Percentiles rank a stretch among this genome's conserved stretches.
Conservation (phyloP, 2,888 invertebrate genomes). For the Callyntrura guangdongensis region DNA sequence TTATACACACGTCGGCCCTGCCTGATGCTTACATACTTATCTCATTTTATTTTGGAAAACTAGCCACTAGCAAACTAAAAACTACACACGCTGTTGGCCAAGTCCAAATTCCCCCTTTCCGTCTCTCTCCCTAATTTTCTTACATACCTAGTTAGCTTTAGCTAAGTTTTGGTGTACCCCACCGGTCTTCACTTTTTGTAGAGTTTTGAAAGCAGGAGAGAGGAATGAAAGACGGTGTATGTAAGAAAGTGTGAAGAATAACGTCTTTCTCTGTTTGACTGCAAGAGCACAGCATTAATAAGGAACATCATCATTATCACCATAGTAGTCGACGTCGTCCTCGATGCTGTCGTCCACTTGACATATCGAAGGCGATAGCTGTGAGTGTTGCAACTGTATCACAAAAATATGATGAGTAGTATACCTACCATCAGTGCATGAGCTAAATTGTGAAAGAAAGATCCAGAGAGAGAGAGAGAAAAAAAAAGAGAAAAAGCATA, state of each 20-base stretch:
- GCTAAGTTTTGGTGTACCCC: not conserved
- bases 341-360: constrained; percentile 47
- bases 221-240: not conserved
- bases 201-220: constrained; percentile 47
- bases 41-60: constrained; percentile 33
- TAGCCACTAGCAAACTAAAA: constrained; percentile 16
- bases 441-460: constrained; percentile 8
- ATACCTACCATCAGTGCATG: not conserved
- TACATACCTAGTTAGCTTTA: constrained; percentile 11
- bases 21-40: not conserved
- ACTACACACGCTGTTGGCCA: not conserved
- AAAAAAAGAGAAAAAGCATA: not conserved
- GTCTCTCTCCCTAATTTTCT: constrained; percentile 57
- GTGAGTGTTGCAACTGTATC: not conserved
- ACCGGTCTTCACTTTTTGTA: not conserved
- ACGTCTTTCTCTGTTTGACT: constrained; percentile 11
- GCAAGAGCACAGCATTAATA: constrained; percentile 26
- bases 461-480: constrained; percentile 2
- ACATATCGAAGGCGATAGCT: constrained; percentile 53
- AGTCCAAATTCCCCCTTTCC: not conserved
- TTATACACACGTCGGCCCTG: not conserved
- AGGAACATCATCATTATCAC: constrained; percentile 46
- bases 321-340: not conserved
- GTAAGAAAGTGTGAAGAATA: constrained; percentile 20
- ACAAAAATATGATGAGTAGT: constrained; percentile 26